These are phyloP conservation scores for Dendrolimus punctatus DNA, from an alignment of 1,140 invertebrate species.

Conservation along the genomic window DNA sequence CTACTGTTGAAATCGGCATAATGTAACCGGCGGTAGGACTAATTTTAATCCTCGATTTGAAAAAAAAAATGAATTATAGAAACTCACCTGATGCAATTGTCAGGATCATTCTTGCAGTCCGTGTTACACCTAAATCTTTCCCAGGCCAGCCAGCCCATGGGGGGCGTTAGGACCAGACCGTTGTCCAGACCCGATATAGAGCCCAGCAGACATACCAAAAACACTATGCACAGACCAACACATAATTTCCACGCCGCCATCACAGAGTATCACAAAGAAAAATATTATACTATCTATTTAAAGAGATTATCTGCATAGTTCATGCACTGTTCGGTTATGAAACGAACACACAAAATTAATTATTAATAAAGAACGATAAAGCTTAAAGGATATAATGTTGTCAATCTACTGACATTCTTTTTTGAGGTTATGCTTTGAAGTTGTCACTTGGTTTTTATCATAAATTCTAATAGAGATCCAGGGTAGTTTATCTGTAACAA, in stretches of 20 bases:
- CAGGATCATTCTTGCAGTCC: conserved; percentile 92
- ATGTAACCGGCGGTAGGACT: too few species aligned
- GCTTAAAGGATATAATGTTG: neutral
- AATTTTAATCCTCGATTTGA: too few species aligned
- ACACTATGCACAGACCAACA: conserved; percentile 40
- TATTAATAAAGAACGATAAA: too few species aligned
- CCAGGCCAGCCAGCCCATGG: conserved; percentile 95
- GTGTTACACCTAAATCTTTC: conserved; percentile 94
- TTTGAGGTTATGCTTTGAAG: neutral
- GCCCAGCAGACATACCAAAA: conserved; percentile 44
- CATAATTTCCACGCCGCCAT: conserved; percentile 43
- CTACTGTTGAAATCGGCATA: too few species aligned
- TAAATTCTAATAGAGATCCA: too few species aligned
- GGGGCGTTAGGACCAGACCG: conserved; percentile 87
- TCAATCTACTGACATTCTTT: neutral
- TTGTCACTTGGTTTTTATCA: too few species aligned
- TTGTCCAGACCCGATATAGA: conserved; percentile 78
- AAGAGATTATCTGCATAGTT: neutral
- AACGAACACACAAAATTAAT: too few species aligned
- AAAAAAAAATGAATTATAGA: neutral
- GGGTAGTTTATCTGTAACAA: too few species aligned
- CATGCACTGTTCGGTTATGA: too few species aligned
- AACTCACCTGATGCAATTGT: conserved; percentile 91
- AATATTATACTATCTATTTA: conserved; percentile 3
- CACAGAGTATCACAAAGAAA: conserved; percentile 13